Base-by-base conservation (phyloP, 1,140 invertebrate species). In the Drosophila pseudoananassae region DNA sequence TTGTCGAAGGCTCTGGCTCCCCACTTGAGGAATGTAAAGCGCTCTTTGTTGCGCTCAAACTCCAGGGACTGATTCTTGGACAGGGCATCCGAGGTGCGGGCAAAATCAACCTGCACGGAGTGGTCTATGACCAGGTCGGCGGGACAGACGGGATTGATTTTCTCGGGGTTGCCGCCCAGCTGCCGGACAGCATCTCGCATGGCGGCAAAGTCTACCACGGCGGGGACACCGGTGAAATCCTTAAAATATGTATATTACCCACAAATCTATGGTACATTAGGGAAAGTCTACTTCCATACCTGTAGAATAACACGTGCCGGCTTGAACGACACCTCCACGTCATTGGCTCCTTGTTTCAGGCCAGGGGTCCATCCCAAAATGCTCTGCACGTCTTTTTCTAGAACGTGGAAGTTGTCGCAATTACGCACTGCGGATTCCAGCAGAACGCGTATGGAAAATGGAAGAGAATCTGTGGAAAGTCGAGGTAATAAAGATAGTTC, bases 101-200 rank as follows among this genome's bases (percentile, higher is more conserved):
- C 95, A 90, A 98, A 98, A 93, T 99, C 98, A 15, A 98, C 98
- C 93, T 99, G 98, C 40, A 99, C 96, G 0, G 98, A 99, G 92
- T 99, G 98, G 93, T 99, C 99, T 72, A 99, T 99, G 27, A 99
- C 98, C 55, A 99, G 93, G 93, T 99, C 99, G 1, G 98, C 97
- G 5, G 98, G 98, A 91, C 98, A 99, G 40, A 98, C 95, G 1
- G 99, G 99, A 93, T 99, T 99, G 70, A 99, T 99, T 92, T 96
- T 97, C 63, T 98, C 93, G 1, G 98, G 97, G 93, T 99, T 94
- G 1, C 97, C 97, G 3, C 96, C 96, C 8, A 99, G 93, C 29
- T 94, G 92, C 79, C 96, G 95, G 0, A 99, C 97, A 6, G 98
- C 98, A 94, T 99, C 98, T 79, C 98, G 93, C 98, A 99, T 99